Evolutionary conservation across 1,140 invertebrate species (phyloP).

Genomic region (Aphaenogaster ashmeadi): DNA sequence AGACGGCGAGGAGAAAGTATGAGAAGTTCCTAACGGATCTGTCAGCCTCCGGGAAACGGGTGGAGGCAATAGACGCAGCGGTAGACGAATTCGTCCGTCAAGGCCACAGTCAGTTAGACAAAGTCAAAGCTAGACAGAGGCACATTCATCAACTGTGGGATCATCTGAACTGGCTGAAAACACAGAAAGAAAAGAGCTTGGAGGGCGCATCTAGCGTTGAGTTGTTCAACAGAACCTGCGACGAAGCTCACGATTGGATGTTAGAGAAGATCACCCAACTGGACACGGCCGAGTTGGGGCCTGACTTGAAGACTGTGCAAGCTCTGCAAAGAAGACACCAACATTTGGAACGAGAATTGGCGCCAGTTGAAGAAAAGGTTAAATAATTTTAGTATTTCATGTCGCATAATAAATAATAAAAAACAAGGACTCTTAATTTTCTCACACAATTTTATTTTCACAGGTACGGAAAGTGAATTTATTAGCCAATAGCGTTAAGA

Average conservation of each 20-base stretch:
- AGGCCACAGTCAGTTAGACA: constrained; percentile 95
- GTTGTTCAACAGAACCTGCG: constrained; percentile 97
- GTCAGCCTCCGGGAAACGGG: constrained; percentile 95
- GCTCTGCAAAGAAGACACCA: constrained; percentile 96
- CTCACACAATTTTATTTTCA: neutral
- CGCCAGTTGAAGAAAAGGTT: constrained; percentile 96
- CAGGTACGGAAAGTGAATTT: constrained; percentile 90
- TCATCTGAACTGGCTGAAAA: constrained; percentile 95
- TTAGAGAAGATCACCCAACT: constrained; percentile 95
- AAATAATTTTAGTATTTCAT: neutral
- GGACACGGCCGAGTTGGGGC: constrained; percentile 92
- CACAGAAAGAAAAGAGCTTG: constrained; percentile 96
- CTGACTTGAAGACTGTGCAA: constrained; percentile 96
- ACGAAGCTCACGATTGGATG: constrained; percentile 98
- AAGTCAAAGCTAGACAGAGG: constrained; percentile 93
- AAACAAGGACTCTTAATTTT: constrained; percentile 1
- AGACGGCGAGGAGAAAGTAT: constrained; percentile 97
- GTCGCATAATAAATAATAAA: neutral
- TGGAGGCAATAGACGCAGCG: constrained; percentile 95
- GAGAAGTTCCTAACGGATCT: constrained; percentile 98
- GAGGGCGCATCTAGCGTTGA: constrained; percentile 98
- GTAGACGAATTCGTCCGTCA: constrained; percentile 95
- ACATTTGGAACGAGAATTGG: constrained; percentile 95
- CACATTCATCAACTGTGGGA: constrained; percentile 97
- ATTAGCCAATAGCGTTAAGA: constrained; percentile 94